These are phyloP conservation scores for Stictonetta naevosa DNA, from an alignment of 2,113 vertebrate species.

Conservation along the genomic window DNA sequence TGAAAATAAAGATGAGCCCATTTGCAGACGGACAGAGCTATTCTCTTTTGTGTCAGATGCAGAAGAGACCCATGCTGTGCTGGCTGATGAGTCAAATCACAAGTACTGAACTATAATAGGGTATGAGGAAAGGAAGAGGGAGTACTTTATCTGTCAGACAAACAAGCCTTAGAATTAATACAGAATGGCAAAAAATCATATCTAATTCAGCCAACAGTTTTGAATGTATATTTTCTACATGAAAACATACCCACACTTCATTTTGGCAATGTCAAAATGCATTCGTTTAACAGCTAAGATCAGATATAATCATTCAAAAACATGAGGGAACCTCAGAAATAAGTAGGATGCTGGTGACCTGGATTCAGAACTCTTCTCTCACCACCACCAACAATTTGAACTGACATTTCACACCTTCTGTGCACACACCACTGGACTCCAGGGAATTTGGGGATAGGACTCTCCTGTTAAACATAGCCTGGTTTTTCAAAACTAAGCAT, in stretches of 20 bases:
- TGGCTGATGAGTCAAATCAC: neutral
- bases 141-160: neutral
- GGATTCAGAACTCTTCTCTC: neutral
- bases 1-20: neutral
- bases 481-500: neutral
- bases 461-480: neutral
- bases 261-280: neutral
- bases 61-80: neutral
- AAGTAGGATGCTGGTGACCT: neutral
- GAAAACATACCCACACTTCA: neutral
- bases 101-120: neutral
- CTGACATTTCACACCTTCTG: neutral
- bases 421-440: neutral
- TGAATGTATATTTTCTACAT: neutral
- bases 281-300: neutral
- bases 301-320: neutral
- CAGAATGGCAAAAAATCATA: neutral
- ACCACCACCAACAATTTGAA: neutral
- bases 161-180: neutral
- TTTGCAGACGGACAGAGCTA: neutral
- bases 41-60: neutral
- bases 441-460: neutral
- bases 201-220: neutral
- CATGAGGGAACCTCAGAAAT: neutral
- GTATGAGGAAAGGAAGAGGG: neutral